Percentiles rank a stretch among this genome's conserved stretches.
Evolutionary conservation across 2,888 invertebrate genomes (phyloP).

Genomic region (Rotaria macrura): DNA sequence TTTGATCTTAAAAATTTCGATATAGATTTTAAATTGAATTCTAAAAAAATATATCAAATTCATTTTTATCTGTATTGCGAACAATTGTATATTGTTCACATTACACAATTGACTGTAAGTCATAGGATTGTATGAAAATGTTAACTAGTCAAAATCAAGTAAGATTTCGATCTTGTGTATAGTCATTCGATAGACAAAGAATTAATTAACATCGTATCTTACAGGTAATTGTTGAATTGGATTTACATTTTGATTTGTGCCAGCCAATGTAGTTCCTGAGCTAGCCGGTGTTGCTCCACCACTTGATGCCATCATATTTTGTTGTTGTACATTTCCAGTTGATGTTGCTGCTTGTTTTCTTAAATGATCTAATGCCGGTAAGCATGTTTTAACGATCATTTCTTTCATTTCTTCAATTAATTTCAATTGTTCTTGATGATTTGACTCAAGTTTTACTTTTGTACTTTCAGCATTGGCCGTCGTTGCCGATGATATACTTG

Average conservation of each 20-base stretch:
- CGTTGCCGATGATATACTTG: not conserved
- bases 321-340: not conserved
- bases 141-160: too few relatives aligned
- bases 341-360: slow-evolving; percentile 18
- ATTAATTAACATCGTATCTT: too few relatives aligned
- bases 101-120: too few relatives aligned
- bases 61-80: too few relatives aligned
- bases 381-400: not conserved
- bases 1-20: too few relatives aligned
- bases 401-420: slow-evolving; percentile 5
- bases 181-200: too few relatives aligned
- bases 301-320: not conserved
- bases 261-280: not conserved
- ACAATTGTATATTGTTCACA: too few relatives aligned
- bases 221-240: slow-evolving; percentile 48
- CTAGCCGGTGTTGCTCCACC: not conserved
- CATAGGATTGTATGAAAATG: too few relatives aligned
- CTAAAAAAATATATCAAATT: too few relatives aligned
- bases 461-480: not conserved
- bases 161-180: too few relatives aligned
- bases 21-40: too few relatives aligned
- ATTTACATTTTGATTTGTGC: not conserved
- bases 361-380: not conserved
- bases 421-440: not conserved
- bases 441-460: not conserved